These are phyloP conservation scores for Leptopilina drosophilae DNA, from an alignment of 2,888 invertebrate genomes.

Conservation along the genomic window DNA sequence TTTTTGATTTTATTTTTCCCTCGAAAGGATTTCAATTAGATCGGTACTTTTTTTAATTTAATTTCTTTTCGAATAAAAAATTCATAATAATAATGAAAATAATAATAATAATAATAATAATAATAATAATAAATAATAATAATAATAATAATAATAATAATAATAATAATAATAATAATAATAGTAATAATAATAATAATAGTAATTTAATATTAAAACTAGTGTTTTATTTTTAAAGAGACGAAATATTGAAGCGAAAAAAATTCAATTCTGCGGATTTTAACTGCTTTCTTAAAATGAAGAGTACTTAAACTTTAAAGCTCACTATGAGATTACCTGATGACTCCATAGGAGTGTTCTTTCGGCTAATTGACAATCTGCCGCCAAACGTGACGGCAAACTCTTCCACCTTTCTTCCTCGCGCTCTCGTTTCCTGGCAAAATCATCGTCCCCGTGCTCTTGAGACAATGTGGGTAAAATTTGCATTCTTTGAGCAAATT, in stretches of 20 bases:
- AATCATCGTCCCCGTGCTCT: slow-evolving; percentile 65
- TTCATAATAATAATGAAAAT: too few species aligned
- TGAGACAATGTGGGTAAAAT: slow-evolving; percentile 83
- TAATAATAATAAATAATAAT: too few species aligned
- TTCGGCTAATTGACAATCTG: slow-evolving; percentile 73
- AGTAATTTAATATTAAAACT: too few species aligned
- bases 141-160: too few species aligned
- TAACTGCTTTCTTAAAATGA: background rate
- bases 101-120: too few species aligned
- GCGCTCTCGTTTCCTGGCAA: slow-evolving; percentile 68
- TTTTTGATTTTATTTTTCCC: background rate
- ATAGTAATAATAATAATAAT: too few species aligned
- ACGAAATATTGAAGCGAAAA: too few species aligned
- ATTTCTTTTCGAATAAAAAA: too few species aligned
- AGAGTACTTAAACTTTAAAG: slow-evolving; percentile 18
- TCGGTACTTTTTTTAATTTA: too few species aligned
- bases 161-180: too few species aligned
- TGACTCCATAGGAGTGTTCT: slow-evolving; percentile 73
- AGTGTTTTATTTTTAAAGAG: too few species aligned
- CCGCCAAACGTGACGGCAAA: slow-evolving; percentile 71
- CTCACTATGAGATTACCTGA: slow-evolving; percentile 69
- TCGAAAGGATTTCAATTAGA: too few species aligned
- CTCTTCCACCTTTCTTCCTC: slow-evolving; percentile 75
- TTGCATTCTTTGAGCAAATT: slow-evolving; percentile 91
- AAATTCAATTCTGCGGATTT: background rate